These are phyloP conservation scores for Edolisoma coerulescens DNA, from an alignment of 2,113 vertebrate genomes.

Conservation along the genomic window DNA sequence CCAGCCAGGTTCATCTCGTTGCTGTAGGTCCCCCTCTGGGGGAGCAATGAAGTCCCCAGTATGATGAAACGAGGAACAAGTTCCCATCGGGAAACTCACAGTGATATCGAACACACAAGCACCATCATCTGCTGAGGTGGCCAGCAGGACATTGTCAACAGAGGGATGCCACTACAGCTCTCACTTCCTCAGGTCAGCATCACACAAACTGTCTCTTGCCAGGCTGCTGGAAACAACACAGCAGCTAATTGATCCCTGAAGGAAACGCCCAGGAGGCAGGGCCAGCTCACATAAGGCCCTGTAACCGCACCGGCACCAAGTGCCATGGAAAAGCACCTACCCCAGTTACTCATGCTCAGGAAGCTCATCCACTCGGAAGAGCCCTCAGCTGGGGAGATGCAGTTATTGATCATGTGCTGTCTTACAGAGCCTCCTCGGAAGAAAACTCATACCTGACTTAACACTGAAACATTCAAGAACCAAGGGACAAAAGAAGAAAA, in stretches of 20 bases:
- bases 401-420: accelerated
- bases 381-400: not conserved
- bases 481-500: not conserved
- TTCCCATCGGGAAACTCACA: not conserved
- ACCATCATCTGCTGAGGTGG: not conserved
- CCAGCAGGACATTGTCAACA: accelerated
- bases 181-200: not conserved
- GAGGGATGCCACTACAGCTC: not conserved
- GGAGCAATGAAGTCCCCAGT: not conserved
- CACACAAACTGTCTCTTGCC: not conserved
- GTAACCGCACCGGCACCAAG: no score
- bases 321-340: accelerated
- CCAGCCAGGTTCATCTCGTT: accelerated
- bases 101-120: accelerated
- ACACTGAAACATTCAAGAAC: not conserved
- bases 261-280: not conserved
- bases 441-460: not conserved
- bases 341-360: accelerated
- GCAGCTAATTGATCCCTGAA: not conserved
- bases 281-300: not conserved
- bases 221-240: not conserved
- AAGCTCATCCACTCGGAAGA: accelerated
- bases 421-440: not conserved
- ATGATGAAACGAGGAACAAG: accelerated
- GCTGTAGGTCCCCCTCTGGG: accelerated